These are phyloP conservation scores for Microplitis mediator DNA, from an alignment of 1,140 invertebrate species.

Conservation along the genomic window DNA sequence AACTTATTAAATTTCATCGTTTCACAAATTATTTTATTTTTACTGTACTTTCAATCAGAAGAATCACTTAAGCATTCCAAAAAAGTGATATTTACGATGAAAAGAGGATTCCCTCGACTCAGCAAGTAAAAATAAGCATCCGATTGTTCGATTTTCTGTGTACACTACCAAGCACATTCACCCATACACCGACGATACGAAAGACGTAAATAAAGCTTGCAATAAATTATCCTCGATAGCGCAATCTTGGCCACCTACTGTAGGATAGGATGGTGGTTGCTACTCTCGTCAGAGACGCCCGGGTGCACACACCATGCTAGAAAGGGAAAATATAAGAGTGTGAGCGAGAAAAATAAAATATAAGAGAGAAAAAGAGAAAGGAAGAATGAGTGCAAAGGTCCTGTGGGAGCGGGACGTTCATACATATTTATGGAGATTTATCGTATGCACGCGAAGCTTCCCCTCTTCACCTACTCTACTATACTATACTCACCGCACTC, in stretches of 20 bases:
- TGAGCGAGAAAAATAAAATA: conserved; percentile 2
- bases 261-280: conserved; percentile 2
- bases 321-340: conserved; percentile 13
- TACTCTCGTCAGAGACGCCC: conserved; percentile 14
- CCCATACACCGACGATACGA: not conserved
- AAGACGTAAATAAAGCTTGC: conserved; percentile 28
- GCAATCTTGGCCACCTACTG: conserved; percentile 22
- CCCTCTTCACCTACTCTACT: not conserved
- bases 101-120: conserved; percentile 5
- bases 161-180: not conserved
- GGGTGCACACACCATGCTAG: conserved; percentile 2
- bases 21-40: not conserved
- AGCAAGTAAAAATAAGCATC: conserved; percentile 1
- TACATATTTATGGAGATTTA: conserved; percentile 55
- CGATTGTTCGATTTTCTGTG: conserved; percentile 5
- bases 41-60: too few relatives aligned
- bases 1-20: not conserved
- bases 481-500: conserved; percentile 1
- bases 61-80: not conserved
- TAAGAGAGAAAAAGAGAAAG: not conserved
- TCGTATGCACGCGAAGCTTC: conserved; percentile 45
- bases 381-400: conserved; percentile 27
- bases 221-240: conserved; percentile 29
- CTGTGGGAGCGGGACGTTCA: conserved; percentile 42
- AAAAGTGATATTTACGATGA: conserved; percentile 4